Conservation (phyloP, 2,888 invertebrate species). For the Sialis fuliginosa region DNA sequence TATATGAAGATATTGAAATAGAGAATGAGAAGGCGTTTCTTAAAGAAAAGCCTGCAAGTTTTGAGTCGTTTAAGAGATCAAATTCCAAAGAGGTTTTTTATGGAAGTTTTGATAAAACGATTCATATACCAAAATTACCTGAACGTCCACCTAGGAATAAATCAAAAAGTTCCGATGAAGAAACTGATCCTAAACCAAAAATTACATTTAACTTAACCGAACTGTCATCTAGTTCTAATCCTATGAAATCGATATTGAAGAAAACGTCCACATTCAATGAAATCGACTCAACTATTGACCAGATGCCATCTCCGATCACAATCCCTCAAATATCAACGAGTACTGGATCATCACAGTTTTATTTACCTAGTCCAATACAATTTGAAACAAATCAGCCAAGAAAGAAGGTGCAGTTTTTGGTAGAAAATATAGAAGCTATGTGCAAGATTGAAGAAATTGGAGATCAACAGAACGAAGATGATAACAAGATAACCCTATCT, state of each 20-base stretch:
- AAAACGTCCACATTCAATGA: conserved; percentile 25
- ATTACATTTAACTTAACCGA: too few species aligned
- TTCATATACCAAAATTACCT: neutral
- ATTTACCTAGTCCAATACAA: conserved; percentile 33
- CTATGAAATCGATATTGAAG: conserved; percentile 35
- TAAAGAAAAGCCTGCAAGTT: too few species aligned
- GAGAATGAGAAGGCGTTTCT: too few species aligned
- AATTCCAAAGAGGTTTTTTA: neutral
- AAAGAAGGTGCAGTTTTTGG: conserved; percentile 55
- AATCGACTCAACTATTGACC: conserved; percentile 16
- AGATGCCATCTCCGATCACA: conserved; percentile 15
- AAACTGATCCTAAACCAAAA: conserved; percentile 2
- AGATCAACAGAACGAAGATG: conserved; percentile 8
- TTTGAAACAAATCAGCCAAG: conserved; percentile 23
- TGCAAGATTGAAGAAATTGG: conserved; percentile 15
- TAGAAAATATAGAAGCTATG: conserved; percentile 20
- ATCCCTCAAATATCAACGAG: neutral
- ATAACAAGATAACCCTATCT: conserved; percentile 4
- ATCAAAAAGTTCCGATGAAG: conserved; percentile 11
- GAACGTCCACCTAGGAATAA: conserved; percentile 15
- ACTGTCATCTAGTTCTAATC: conserved; percentile 3
- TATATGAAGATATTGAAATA: conserved; percentile 26
- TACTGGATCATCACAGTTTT: conserved; percentile 36
- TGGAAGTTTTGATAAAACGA: neutral
- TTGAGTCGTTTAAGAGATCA: neutral